Percentiles rank a stretch among this genome's conserved stretches.
These are phyloP conservation scores for Enteromius afrohamiltoni DNA, from an alignment of 2,797 vertebrate genomes.

Conservation along the genomic window DNA sequence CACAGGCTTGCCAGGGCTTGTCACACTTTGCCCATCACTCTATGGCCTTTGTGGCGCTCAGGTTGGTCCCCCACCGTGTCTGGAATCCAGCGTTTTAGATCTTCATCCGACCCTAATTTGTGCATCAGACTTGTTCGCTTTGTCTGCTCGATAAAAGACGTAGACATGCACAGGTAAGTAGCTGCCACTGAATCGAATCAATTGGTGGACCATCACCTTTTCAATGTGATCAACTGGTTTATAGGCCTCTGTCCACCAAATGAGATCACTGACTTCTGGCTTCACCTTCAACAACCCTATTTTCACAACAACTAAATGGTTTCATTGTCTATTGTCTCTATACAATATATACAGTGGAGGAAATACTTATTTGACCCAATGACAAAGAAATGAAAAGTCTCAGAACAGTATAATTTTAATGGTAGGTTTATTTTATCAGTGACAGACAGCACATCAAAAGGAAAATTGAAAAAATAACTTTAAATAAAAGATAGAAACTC, in stretches of 20 bases:
- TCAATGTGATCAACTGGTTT: slow-evolving; percentile 1
- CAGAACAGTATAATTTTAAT: no score
- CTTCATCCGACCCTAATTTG: not conserved
- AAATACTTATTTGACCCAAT: no score
- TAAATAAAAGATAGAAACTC: no score
- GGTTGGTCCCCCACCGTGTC: not conserved
- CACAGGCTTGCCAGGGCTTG: slow-evolving; percentile 21
- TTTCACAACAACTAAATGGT: not conserved
- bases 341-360: no score
- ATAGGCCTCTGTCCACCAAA: not conserved
- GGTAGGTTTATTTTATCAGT: no score
- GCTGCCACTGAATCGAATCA: not conserved
- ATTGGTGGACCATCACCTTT: not conserved
- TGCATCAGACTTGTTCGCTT: slow-evolving; percentile 8
- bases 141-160: not conserved
- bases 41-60: slow-evolving; percentile 15
- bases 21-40: slow-evolving; percentile 29
- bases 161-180: not conserved
- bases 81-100: slow-evolving; percentile 6
- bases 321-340: not conserved
- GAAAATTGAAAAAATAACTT: no score
- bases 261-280: no score
- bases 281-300: not conserved
- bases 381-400: no score
- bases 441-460: no score